A percentile compares a stretch with the other conserved stretches of the same genome.
Conservation (phyloP, 2,888 invertebrate genomes). For the Lamproptera curius region DNA sequence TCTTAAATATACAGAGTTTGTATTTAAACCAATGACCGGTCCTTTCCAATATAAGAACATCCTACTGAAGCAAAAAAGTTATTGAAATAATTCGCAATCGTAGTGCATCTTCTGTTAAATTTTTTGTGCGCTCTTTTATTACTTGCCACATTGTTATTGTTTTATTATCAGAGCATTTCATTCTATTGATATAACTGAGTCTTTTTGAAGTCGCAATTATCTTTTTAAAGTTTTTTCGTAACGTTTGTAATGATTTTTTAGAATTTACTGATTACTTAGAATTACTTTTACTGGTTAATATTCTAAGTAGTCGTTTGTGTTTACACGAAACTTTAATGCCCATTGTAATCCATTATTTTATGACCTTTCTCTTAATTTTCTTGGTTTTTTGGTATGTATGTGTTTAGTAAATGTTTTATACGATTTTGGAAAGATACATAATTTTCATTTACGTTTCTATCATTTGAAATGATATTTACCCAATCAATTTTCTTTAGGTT, state of each 20-base stretch:
- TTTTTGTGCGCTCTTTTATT: background rate
- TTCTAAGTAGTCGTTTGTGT: too few species aligned
- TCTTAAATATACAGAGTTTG: too few species aligned
- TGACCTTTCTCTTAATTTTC: background rate
- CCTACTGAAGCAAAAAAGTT: too few species aligned
- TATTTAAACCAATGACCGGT: too few species aligned
- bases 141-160: background rate
- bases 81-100: too few species aligned
- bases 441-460: background rate
- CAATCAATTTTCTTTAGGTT: background rate
- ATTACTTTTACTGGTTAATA: background rate
- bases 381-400: background rate
- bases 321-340: slow-evolving; percentile 5
- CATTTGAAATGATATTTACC: background rate
- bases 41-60: too few species aligned
- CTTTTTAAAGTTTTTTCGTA: background rate
- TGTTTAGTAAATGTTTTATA: background rate
- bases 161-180: background rate
- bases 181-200: background rate
- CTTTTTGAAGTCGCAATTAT: background rate
- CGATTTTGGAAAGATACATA: too few species aligned
- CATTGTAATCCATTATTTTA: background rate
- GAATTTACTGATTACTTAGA: too few species aligned
- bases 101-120: too few species aligned
- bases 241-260: background rate